phyloP scores from a whole-genome alignment of 1,140 invertebrate genomes.

The Linepithema humile region DNA sequence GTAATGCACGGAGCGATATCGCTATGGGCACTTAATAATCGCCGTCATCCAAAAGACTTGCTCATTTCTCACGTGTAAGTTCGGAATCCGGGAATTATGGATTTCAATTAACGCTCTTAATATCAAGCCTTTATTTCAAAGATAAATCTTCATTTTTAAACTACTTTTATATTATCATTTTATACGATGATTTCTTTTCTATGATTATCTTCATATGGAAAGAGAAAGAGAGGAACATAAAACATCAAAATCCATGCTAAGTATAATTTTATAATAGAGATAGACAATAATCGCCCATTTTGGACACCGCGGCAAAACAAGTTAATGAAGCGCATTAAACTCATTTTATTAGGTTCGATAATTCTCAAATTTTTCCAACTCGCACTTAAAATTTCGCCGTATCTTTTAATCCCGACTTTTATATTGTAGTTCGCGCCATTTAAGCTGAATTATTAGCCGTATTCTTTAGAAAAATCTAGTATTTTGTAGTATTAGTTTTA shows the following conservation, averaged over 20 bases:
- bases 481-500: too few species aligned
- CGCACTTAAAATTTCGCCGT: background rate
- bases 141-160: background rate
- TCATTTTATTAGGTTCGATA: background rate
- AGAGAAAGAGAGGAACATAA: too few species aligned
- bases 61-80: conserved; percentile 49
- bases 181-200: too few species aligned
- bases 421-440: conserved; percentile 7
- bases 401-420: conserved; percentile 46
- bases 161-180: background rate
- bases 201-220: too few species aligned
- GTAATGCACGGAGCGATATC: conserved; percentile 41
- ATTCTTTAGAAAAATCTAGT: too few species aligned
- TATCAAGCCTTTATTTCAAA: background rate
- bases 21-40: conserved; percentile 43
- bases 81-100: conserved; percentile 28
- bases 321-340: too few species aligned
- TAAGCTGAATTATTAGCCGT: conserved; percentile 48
- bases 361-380: conserved; percentile 39
- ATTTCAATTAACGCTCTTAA: conserved; percentile 38
- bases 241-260: too few species aligned
- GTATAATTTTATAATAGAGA: too few species aligned
- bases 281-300: too few species aligned
- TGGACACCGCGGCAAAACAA: too few species aligned
- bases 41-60: conserved; percentile 14